Base-by-base conservation (phyloP, 2,113 vertebrate species). In the Pterophyllum scalare region DNA sequence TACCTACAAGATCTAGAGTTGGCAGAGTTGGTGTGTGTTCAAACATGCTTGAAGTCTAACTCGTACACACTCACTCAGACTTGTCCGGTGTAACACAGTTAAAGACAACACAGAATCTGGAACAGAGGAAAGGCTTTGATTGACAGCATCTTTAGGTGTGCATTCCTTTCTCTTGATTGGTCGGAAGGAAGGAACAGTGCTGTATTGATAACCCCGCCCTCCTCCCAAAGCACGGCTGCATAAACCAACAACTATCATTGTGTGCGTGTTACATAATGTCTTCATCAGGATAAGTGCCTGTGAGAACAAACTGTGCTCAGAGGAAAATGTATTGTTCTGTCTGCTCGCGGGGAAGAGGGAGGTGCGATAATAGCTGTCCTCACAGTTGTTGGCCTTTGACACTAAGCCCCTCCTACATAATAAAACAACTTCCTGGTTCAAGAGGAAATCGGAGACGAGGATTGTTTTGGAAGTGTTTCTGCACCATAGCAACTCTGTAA, bases 141-240 rank as follows among this genome's bases (percentile, higher is more conserved):
- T 54, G 90, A 93, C 85, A 85, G 90, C 75, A 20, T 70, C 80
- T 82, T 2, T 49, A 76, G 43, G 78, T 40, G 82, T 82, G 76
- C 87, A 89, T 92, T 93, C 89, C 84, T 82, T 10, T 59, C 4
- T 31, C 87, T n/a, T 93, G 90, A 92, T 94, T 94, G 83, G 93
- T 24, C 52, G 67, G 90, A 91, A 93, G 84, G 89, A 92, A 90
- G 85, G 87, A 91, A 87, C 19, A 33, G 43, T 46, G 19, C 22
- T 70, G 52, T 59, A 65, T 61, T 60, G 60, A 83, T 87, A 78
- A 78, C 65, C 83, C 82, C 80, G 0, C 83, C 88, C 77, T 59
- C 62, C 61, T 46, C 35, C n/a, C 75, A 74, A 86, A 83, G 84
- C 86, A 88, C 0, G 7, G 65, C 59, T 7, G 3, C 62, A 77